A percentile compares a stretch with the other conserved stretches of the same genome.
These are phyloP conservation scores for Cephalopterus ornatus DNA, from an alignment of 2,113 vertebrate genomes.

Conservation along the genomic window DNA sequence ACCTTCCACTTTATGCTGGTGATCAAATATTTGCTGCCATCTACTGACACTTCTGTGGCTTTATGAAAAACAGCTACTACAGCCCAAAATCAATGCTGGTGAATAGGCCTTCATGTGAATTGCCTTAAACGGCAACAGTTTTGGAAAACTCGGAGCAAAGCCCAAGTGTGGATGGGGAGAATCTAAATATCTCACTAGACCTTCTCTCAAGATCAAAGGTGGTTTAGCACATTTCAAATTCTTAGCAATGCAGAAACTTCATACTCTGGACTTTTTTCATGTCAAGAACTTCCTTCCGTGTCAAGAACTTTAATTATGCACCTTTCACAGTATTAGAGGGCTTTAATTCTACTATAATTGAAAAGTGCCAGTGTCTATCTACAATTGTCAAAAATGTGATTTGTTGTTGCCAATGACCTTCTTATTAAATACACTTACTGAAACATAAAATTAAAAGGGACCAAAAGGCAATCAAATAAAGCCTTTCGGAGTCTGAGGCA, in stretches of 20 bases:
- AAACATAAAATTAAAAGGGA: not conserved
- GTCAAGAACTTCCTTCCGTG: not conserved
- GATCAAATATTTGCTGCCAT: constrained; percentile 22
- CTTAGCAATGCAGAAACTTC: not conserved
- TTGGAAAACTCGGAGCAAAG: not conserved
- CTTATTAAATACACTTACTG: not conserved
- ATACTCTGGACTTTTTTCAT: not conserved
- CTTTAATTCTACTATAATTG: not conserved
- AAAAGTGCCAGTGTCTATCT: not conserved
- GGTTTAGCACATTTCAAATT: not conserved
- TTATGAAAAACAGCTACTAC: not conserved
- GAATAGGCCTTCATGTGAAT: not conserved
- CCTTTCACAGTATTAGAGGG: not conserved
- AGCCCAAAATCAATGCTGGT: not conserved
- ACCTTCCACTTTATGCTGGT: rapidly evolving
- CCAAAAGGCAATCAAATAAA: not conserved
- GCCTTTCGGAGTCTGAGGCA: not conserved
- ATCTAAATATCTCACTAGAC: not conserved
- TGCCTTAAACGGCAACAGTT: not conserved
- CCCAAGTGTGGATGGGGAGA: not conserved
- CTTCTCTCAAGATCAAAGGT: not conserved
- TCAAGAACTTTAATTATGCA: not conserved
- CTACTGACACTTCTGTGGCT: not conserved
- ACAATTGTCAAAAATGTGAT: not conserved
- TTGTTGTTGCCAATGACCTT: not conserved